phyloP scores from a whole-genome alignment of 2,113 vertebrate genomes.

The Gobio gobio region DNA sequence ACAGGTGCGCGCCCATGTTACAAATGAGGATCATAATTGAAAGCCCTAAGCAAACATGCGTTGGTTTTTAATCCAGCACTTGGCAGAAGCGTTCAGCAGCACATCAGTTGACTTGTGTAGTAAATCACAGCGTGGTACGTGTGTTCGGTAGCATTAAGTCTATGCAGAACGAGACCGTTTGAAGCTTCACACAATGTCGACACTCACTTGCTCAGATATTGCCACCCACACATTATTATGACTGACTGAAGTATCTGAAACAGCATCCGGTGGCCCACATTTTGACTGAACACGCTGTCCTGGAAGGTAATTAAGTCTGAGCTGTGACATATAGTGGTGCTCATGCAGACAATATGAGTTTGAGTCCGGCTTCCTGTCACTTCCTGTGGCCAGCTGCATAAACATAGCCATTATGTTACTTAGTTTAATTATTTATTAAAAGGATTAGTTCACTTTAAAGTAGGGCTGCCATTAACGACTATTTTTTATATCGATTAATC shows the following conservation, averaged over 20 bases:
- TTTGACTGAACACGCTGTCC: neutral
- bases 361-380: neutral
- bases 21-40: conserved; percentile 9
- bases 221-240: conserved; percentile 37
- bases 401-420: no score
- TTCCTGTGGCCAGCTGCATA: neutral
- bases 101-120: conserved; percentile 20
- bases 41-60: neutral
- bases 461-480: no score
- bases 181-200: conserved; percentile 36
- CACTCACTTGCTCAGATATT: conserved; percentile 1
- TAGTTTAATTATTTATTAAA: no score
- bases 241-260: conserved; percentile 13
- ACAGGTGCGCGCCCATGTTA: conserved; percentile 2
- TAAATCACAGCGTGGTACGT: neutral
- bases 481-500: no score
- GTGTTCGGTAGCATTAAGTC: conserved; percentile 40
- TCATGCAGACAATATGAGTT: neutral
- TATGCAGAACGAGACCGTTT: conserved; percentile 20
- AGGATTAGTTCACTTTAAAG: no score
- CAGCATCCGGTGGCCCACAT: conserved; percentile 12
- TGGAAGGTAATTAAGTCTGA: conserved; percentile 1
- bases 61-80: neutral
- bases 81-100: neutral
- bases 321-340: neutral